A percentile compares a stretch with the other conserved stretches of the same genome.
Conservation (phyloP, 2,888 invertebrate genomes). For the Hofmannophila pseudospretella region DNA sequence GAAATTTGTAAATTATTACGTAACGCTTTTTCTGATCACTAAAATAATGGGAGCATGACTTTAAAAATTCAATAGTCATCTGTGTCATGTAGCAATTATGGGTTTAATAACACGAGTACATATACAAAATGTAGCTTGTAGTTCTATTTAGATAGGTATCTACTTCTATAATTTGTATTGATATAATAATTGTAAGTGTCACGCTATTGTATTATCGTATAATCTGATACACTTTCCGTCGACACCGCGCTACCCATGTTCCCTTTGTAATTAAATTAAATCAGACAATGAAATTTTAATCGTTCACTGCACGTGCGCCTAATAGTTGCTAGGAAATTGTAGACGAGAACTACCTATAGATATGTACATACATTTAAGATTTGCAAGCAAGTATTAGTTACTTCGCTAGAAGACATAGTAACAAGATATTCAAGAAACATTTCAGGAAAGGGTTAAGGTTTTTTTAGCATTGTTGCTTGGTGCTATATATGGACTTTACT, state of each 20-base stretch:
- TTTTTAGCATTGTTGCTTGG: constrained; percentile 6
- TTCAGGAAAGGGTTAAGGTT: constrained; percentile 1
- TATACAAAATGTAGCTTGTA: no score
- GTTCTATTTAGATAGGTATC: no score
- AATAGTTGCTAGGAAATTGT: background rate
- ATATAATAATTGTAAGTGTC: no score
- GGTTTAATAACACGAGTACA: no score
- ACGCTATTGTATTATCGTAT: background rate
- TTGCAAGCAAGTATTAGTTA: constrained; percentile 7
- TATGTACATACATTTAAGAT: no score
- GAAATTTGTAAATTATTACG: constrained; percentile 19
- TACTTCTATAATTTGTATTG: no score
- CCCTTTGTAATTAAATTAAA: constrained; percentile 2
- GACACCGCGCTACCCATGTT: background rate
- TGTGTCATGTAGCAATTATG: no score
- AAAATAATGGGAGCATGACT: no score
- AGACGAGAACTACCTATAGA: background rate
- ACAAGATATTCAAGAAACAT: constrained; percentile 2
- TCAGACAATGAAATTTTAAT: constrained; percentile 3
- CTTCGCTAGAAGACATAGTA: constrained; percentile 3
- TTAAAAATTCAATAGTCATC: no score
- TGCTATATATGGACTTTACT: background rate
- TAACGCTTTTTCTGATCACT: no score
- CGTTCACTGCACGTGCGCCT: background rate
- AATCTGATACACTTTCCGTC: background rate